Conservation (phyloP, 1,140 invertebrate species). For the Orchestia grillus region DNA sequence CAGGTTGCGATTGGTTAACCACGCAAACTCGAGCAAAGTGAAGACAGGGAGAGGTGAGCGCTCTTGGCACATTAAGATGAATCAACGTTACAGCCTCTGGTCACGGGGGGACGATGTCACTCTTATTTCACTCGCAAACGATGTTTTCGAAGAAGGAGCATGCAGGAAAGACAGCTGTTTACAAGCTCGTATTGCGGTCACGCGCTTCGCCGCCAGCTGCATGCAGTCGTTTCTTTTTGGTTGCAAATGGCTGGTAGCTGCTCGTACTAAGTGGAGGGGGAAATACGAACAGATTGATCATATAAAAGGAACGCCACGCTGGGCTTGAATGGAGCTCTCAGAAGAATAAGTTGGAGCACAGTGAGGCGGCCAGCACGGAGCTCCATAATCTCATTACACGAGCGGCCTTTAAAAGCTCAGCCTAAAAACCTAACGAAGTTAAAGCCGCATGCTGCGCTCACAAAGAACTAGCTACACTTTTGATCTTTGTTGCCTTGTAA, state of each 20-base stretch:
- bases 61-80: background rate
- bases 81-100: background rate
- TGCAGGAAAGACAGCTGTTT: background rate
- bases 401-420: slow-evolving; percentile 32
- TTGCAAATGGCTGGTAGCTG: background rate
- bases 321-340: background rate
- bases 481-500: slow-evolving; percentile 23
- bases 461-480: background rate
- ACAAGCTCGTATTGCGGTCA: background rate
- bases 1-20: background rate
- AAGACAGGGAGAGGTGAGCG: background rate
- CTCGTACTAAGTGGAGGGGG: background rate
- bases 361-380: background rate
- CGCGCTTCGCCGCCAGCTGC: background rate
- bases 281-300: background rate
- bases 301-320: background rate
- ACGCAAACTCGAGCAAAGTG: background rate
- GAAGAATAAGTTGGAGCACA: background rate
- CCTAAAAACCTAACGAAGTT: slow-evolving; percentile 43
- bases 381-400: slow-evolving; percentile 26
- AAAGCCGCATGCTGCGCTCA: slow-evolving; percentile 6
- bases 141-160: background rate
- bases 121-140: background rate
- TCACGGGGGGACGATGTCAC: background rate
- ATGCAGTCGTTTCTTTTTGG: background rate